These are phyloP conservation scores for Drosophila paranaensis DNA, from an alignment of 2,888 invertebrate species.

Conservation along the genomic window DNA sequence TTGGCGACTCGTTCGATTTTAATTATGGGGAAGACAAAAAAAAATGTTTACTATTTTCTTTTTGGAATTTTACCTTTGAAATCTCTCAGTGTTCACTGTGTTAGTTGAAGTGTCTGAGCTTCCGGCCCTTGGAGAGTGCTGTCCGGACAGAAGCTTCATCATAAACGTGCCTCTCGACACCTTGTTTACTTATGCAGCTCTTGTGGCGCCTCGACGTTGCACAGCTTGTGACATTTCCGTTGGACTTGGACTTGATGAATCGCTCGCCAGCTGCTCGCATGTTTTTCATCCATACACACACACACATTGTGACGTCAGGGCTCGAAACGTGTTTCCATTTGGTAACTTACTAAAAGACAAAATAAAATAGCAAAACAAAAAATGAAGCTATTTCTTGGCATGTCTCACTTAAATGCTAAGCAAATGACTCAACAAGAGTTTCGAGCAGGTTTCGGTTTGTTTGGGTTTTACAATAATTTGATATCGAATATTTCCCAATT, in stretches of 20 bases:
- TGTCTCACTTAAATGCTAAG: slow-evolving; percentile 33
- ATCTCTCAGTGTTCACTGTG: slow-evolving; percentile 8
- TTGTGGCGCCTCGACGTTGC: slow-evolving; percentile 26
- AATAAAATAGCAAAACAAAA: slow-evolving; percentile 4
- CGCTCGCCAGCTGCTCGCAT: slow-evolving; percentile 18
- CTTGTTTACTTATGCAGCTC: slow-evolving; percentile 25
- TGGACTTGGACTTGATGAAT: slow-evolving; percentile 19
- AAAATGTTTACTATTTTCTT: background rate
- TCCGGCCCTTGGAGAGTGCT: slow-evolving; percentile 36
- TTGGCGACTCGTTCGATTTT: slow-evolving; percentile 26
- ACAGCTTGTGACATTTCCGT: slow-evolving; percentile 22
- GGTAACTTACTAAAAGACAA: slow-evolving; percentile 8
- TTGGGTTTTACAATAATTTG: slow-evolving; percentile 21
- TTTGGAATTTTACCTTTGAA: background rate
- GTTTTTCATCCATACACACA: slow-evolving; percentile 10
- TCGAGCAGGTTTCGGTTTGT: slow-evolving; percentile 37
- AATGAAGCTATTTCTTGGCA: slow-evolving; percentile 27
- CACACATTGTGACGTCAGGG: slow-evolving; percentile 43
- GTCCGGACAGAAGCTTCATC: slow-evolving; percentile 35
- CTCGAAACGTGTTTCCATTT: slow-evolving; percentile 47
- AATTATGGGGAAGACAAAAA: slow-evolving; percentile 17
- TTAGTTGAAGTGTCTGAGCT: slow-evolving; percentile 45
- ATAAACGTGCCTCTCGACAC: slow-evolving; percentile 35
- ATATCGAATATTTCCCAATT: slow-evolving; percentile 39
- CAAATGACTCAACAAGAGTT: slow-evolving; percentile 38